Evolutionary conservation across 92 coral and sea anemone genomes (phyloP).

Genomic region (Parazoanthus darwini): DNA sequence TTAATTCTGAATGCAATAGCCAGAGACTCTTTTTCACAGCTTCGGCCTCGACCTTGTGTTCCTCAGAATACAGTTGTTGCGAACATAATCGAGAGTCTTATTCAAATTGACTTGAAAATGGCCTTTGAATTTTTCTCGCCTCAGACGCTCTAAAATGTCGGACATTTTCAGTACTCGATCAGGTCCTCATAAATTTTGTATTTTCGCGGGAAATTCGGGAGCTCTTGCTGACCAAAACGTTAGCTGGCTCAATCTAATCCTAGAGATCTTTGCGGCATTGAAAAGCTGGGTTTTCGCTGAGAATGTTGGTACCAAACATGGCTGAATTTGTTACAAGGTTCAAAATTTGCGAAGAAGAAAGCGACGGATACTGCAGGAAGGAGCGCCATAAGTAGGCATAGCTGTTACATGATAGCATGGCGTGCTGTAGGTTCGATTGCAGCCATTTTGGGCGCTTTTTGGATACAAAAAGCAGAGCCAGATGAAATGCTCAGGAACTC

Average conservation of each 20-base stretch:
- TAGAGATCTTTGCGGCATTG: constrained; percentile 45
- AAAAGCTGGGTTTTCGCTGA: constrained; percentile 45
- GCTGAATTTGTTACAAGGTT: constrained; percentile 27
- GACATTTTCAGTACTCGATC: constrained; percentile 26
- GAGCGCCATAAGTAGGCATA: constrained; percentile 5
- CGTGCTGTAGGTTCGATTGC: constrained; percentile 5
- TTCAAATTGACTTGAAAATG: background rate
- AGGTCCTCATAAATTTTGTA: background rate
- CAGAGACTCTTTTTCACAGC: too few species aligned
- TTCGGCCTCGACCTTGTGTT: too few species aligned
- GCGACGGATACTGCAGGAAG: background rate
- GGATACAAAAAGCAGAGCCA: background rate
- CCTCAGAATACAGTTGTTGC: constrained; percentile 29
- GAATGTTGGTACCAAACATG: constrained; percentile 57
- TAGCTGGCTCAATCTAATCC: constrained; percentile 39
- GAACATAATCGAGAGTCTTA: constrained; percentile 21
- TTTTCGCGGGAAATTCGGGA: constrained; percentile 30
- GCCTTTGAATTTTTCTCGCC: background rate
- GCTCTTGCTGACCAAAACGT: constrained; percentile 39
- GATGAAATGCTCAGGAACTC: background rate
- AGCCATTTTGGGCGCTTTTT: background rate
- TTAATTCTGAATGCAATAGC: too few species aligned
- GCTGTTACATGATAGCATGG: background rate
- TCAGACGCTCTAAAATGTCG: constrained; percentile 35
- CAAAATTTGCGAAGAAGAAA: constrained; percentile 43